Base-by-base conservation (phyloP, 2,113 vertebrate species). In the Verasper variegatus region DNA sequence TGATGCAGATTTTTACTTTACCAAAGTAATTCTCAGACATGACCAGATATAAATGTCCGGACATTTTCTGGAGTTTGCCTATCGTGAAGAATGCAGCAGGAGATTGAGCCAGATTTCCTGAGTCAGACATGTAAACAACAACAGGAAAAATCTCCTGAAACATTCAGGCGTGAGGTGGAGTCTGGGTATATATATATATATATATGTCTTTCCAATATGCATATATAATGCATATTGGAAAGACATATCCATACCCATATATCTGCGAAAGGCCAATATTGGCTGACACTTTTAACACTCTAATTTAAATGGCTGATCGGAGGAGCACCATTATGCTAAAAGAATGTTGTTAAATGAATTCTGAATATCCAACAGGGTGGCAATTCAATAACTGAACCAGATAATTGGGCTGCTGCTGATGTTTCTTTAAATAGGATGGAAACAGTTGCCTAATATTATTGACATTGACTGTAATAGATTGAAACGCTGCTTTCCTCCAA, bases 381-480 rank as follows among this genome's bases (percentile, higher is more conserved):
- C 15, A n/a, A 69, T 65, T 42, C 23, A 62, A 47, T 14, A 56
- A 35, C 18, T 13, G 13, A 57, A 26, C 2, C 75, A 51, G 58
- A 64, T 35, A 60, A 55, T 12, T 65, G 20, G 37, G 26, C 57
- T 42, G 61, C 56, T 52, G 20, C 18, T 56, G 56, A n/a, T 47
- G 15, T 47, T 27, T 26, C 4, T 70, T 58, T 66, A 66, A 51
- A 65, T 27, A n/a, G 20, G 49, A 47, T 47, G 47, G 2, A 4
- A 20, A 42, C 11, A 42, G 40, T 12, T 51, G 47, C 9, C 26
- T 64, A 47, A 35, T 35, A 21, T 17, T 2, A 47, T 21, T 61
- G 35, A 86, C 65, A 56, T 15, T 57, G 64, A 56, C 49, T 56
- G 56, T 21, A 72, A 69, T 4, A 21, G 4, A 59, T 26, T 57